Conservation (phyloP, 2,113 vertebrate species). For the Corythaeola cristata region DNA sequence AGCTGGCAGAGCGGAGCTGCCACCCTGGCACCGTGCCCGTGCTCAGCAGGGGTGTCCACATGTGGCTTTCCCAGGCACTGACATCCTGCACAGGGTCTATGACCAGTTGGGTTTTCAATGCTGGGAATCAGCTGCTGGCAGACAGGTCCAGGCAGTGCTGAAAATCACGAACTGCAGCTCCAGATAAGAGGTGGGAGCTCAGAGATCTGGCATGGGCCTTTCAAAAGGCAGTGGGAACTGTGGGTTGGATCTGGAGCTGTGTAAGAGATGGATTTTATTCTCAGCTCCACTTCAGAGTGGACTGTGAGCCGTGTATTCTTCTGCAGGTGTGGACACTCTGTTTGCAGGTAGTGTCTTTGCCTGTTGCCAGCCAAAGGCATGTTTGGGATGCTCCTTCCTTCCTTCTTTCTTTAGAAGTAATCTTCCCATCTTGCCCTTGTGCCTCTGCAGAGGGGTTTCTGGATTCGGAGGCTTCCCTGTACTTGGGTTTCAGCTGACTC, state of each 20-base stretch:
- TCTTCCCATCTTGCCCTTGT: background rate
- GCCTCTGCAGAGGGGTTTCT: background rate
- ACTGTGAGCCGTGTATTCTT: background rate
- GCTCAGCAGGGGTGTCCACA: background rate
- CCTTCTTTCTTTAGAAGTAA: background rate
- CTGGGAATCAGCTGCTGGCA: background rate
- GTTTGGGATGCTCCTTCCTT: background rate
- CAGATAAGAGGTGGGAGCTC: background rate
- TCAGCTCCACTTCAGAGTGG: background rate
- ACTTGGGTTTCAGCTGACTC: background rate
- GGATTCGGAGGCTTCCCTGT: background rate
- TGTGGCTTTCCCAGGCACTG: background rate
- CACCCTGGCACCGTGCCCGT: background rate
- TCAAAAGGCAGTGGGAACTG: background rate
- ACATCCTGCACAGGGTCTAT: background rate
- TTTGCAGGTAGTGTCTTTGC: background rate
- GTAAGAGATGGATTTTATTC: background rate
- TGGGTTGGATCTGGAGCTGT: background rate
- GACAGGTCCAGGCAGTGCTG: background rate
- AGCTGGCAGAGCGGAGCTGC: background rate
- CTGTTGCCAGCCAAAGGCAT: rapidly evolving
- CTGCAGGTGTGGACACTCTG: background rate
- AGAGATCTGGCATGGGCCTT: background rate
- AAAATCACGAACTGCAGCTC: background rate
- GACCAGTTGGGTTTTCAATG: background rate